A percentile compares a stretch with the other conserved stretches of the same genome.
Evolutionary conservation across 2,797 vertebrate species (phyloP).

Genomic region (Epinephelus coioides): DNA sequence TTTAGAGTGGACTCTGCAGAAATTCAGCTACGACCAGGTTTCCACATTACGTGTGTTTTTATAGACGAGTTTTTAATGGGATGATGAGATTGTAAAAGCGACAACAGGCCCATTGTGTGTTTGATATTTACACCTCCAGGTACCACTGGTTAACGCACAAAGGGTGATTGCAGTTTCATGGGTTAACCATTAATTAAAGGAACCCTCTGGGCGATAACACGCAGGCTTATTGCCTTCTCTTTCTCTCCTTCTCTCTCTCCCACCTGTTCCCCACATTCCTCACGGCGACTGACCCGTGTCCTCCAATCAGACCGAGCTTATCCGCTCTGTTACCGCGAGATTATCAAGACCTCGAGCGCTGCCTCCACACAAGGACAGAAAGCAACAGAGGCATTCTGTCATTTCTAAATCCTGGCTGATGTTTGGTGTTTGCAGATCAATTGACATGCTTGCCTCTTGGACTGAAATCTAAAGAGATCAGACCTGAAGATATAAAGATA

Average conservation of each 20-base stretch:
- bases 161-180: slow-evolving; percentile 33
- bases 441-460: neutral
- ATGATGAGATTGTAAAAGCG: slow-evolving; percentile 15
- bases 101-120: slow-evolving; percentile 1
- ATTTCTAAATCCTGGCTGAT: neutral
- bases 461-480: neutral
- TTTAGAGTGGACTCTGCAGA: neutral
- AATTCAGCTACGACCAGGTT: neutral
- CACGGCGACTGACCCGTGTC: slow-evolving; percentile 67
- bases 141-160: slow-evolving; percentile 20
- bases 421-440: neutral
- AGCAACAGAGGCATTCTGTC: neutral
- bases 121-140: slow-evolving; percentile 9
- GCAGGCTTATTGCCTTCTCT: slow-evolving; percentile 28
- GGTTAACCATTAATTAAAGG: slow-evolving; percentile 74
- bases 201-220: slow-evolving; percentile 20
- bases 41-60: neutral
- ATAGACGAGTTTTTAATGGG: slow-evolving; percentile 15
- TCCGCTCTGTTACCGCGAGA: slow-evolving; percentile 29
- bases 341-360: neutral
- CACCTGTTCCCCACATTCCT: slow-evolving; percentile 78
- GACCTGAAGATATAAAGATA: neutral
- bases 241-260: slow-evolving; percentile 33
- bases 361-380: neutral
- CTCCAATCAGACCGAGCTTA: slow-evolving; percentile 52